phyloP scores from a whole-genome alignment of 2,888 invertebrate genomes.

The Spodoptera picta region DNA sequence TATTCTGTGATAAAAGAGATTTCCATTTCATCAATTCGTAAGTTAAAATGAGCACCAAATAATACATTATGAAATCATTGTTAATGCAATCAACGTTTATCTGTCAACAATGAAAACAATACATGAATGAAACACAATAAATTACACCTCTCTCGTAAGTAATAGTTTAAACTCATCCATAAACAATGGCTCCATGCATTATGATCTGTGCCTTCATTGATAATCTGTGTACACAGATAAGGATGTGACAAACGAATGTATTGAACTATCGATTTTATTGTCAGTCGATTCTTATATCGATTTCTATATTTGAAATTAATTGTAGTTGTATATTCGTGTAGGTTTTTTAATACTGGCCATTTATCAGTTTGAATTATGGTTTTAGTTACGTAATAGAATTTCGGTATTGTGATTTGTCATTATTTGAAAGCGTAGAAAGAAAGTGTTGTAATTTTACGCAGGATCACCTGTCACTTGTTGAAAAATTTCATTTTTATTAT shows the following conservation, averaged over 20 bases:
- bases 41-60: slow-evolving; percentile 31
- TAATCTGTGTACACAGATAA: slow-evolving; percentile 64
- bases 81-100: slow-evolving; percentile 39
- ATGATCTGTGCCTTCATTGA: slow-evolving; percentile 63
- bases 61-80: slow-evolving; percentile 32
- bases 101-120: slow-evolving; percentile 58
- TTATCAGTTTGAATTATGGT: slow-evolving; percentile 42
- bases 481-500: too few relatives aligned
- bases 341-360: slow-evolving; percentile 41
- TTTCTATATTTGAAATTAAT: slow-evolving; percentile 54
- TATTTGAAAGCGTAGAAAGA: slow-evolving; percentile 32
- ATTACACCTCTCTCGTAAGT: slow-evolving; percentile 61
- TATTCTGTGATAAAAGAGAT: background rate
- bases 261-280: slow-evolving; percentile 65
- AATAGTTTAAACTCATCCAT: slow-evolving; percentile 60
- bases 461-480: slow-evolving; percentile 3
- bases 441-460: slow-evolving; percentile 21
- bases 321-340: slow-evolving; percentile 33
- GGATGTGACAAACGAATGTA: slow-evolving; percentile 66
- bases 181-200: slow-evolving; percentile 63
- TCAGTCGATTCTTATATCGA: slow-evolving; percentile 42
- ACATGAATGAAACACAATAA: slow-evolving; percentile 54
- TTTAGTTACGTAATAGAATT: slow-evolving; percentile 14
- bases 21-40: slow-evolving; percentile 25
- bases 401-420: slow-evolving; percentile 44